Base-by-base conservation (phyloP, 2,888 invertebrate genomes). In the Macrophya annulata region DNA sequence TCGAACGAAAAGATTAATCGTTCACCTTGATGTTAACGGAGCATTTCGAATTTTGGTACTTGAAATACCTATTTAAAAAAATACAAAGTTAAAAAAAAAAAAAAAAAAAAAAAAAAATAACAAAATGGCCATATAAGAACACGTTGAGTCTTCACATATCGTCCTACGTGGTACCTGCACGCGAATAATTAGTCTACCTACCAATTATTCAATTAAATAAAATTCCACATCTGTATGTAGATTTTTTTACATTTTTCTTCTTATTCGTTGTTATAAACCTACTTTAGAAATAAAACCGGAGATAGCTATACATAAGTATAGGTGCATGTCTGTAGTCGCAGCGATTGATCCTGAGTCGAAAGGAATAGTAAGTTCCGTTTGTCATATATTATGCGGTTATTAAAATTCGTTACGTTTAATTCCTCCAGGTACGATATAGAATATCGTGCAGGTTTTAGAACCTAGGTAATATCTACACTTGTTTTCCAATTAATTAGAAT, bases 401-500 rank as follows among this genome's bases (percentile, higher is more conserved):
- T 10, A 55, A 62, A 62, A 62, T 21, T 55, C 17, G 21, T 8
- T 25, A 25, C 12, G 2, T 0, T 62, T n/a, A n/a, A n/a, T 25
- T 21, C 21, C 62, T 10, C 25, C 9, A 21, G 21, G 12, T 3
- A 62, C 31, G 31, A 31, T 31, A 31, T 3, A 31, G 12, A 25
- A 25, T 12, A 62, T 62, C 25, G 62, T 62, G 9, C 0, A 12
- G 21, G 10, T 62, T 62, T 62, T 62, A 21, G 25, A 25, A 43
- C 5, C 43, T 5, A 81, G 21, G 40, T 51, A 40, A 31, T 31
- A 31, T 3, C 10, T 6, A 12, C 62, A 43, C 43, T 43, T 59
- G 81, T 62, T 40, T 62, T 81, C 25, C 81, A 51, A 81, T 81
- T 81, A 81, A 68, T 68, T 45, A 51, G 1, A 83, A 83, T 31